These are phyloP conservation scores for Philopotamus ludificatus DNA, from an alignment of 1,140 invertebrate species.

Conservation along the genomic window DNA sequence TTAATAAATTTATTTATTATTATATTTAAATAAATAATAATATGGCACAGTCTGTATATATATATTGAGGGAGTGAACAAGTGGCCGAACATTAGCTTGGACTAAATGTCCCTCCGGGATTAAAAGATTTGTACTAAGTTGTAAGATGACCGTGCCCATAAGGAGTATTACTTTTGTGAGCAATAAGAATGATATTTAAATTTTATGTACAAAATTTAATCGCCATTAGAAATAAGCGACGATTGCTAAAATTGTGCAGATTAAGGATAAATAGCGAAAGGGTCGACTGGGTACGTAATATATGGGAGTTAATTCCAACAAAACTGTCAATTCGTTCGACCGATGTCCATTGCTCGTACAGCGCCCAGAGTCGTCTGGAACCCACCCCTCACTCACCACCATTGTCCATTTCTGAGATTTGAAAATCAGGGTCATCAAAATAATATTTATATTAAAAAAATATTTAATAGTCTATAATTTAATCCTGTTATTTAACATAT, in stretches of 20 bases:
- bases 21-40: too few species aligned
- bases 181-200: too few species aligned
- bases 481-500: too few species aligned
- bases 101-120: slow-evolving; percentile 40
- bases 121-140: slow-evolving; percentile 38
- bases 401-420: slow-evolving; percentile 21
- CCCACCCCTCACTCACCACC: slow-evolving; percentile 18
- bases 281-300: slow-evolving; percentile 25
- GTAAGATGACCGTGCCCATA: slow-evolving; percentile 34
- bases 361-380: slow-evolving; percentile 23
- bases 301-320: slow-evolving; percentile 36
- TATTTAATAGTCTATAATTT: neutral
- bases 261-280: neutral
- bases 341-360: slow-evolving; percentile 34
- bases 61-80: neutral
- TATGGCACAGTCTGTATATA: too few species aligned
- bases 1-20: too few species aligned
- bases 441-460: neutral
- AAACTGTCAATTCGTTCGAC: slow-evolving; percentile 38
- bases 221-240: too few species aligned
- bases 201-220: too few species aligned
- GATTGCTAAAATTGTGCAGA: neutral
- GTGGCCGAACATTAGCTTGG: slow-evolving; percentile 33
- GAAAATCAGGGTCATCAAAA: neutral
- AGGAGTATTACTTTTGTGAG: neutral